Evolutionary conservation across 2,888 invertebrate genomes (phyloP).

Genomic region (Pediacus dermestoides): DNA sequence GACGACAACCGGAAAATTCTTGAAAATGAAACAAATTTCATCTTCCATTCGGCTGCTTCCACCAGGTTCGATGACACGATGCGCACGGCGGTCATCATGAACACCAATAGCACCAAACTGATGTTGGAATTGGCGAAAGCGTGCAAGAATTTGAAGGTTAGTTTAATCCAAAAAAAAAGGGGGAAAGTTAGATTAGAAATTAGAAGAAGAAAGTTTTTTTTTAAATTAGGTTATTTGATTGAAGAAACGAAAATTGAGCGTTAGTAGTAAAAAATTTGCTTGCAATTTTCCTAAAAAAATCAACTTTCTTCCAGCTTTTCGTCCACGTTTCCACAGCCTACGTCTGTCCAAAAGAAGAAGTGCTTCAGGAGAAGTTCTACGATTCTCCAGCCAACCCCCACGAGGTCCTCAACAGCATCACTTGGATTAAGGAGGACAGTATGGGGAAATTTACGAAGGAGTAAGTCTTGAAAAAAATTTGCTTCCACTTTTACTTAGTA

Average conservation of each 20-base stretch:
- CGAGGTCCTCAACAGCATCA: constrained; percentile 30
- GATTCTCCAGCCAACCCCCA: constrained; percentile 51
- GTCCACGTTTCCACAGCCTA: constrained; percentile 91
- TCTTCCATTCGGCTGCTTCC: constrained; percentile 73
- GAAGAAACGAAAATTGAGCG: too few species aligned
- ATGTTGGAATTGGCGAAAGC: constrained; percentile 38
- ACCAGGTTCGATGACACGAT: constrained; percentile 66
- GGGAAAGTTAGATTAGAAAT: too few species aligned
- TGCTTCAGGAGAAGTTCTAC: constrained; percentile 78
- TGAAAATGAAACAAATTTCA: constrained; percentile 55
- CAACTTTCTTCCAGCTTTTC: constrained; percentile 50
- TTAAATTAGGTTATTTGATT: too few species aligned
- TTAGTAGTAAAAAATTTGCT: constrained; percentile 4
- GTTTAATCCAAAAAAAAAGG: too few species aligned
- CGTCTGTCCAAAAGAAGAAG: constrained; percentile 77
- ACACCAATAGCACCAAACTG: constrained; percentile 52
- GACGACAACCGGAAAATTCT: constrained; percentile 50
- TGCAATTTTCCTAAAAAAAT: constrained; percentile 5
- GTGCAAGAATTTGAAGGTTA: constrained; percentile 46
- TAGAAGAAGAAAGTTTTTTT: too few species aligned
- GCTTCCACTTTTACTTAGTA: constrained; percentile 4
- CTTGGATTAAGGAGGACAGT: constrained; percentile 31
- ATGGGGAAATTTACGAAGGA: constrained; percentile 27
- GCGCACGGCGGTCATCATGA: constrained; percentile 60
- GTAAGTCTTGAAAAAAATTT: constrained; percentile 19